Base-by-base conservation (phyloP, 2,888 invertebrate genomes). In the Pantelozetes paolii region DNA sequence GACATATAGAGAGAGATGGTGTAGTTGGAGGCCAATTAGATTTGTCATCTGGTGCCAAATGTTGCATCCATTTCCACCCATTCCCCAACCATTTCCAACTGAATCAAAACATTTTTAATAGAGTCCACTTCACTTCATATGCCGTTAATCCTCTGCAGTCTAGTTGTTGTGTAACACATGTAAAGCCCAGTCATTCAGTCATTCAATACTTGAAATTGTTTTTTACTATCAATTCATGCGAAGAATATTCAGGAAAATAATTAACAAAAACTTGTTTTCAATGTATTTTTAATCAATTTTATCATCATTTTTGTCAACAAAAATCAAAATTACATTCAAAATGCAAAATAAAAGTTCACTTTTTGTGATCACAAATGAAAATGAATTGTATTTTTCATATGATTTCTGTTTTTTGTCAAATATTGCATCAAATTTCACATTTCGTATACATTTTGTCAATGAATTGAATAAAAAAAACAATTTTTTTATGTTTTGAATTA, bases 1-100 rank as follows among this genome's bases (percentile, higher is more conserved):
- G 70, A 70, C 50, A 70, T 50, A 30, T n/a, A n/a, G n/a, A n/a
- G n/a, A n/a, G 45, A 57, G 6, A 36, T 36, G 36, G 50, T 9
- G 64, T 64, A 64, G 64, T 36, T 32, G 64, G 36, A 64, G 64
- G 64, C n/a, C 64, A 64, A 64, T 64, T 64, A 64, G 64, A 64
- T 64, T 64, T 70, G 70, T 70, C 70, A 70, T 26, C 70, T 70
- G 70, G 70, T 70, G 70, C 70, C 70, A 70, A 70, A 70, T 70
- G 70, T 70, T 70, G 48, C 48, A 26, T 70, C 70, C 20, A 64
- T 64, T 64, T 11, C 30, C 28, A 9, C 26, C 23, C 28, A 57
- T 11, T 28, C 1, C 26, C 54, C 2, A 23, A 28, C 26, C 57
- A 57, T 57, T 11, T 57, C 57, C 8, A 9, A 26, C 57, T n/a